Conservation (phyloP, 2,113 vertebrate species). For the Spheniscus mendiculus region DNA sequence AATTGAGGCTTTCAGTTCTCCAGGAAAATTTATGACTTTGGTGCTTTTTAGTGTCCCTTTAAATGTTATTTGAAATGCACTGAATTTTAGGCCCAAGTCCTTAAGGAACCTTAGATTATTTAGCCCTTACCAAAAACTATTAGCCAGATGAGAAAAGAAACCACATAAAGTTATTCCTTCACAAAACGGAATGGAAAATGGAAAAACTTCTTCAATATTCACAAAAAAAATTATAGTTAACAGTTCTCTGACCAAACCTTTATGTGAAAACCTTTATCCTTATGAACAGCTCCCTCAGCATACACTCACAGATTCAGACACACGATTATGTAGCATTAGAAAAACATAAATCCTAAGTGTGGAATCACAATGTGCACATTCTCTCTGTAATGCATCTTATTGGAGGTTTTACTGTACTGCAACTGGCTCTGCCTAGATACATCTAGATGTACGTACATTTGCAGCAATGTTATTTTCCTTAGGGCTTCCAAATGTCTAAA, state of each 20-base stretch:
- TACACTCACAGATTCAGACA: neutral
- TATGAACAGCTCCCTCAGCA: neutral
- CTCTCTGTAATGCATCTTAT: neutral
- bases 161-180: neutral
- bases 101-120: neutral
- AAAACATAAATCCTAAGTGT: neutral
- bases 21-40: neutral
- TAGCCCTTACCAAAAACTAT: neutral
- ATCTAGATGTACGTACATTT: neutral
- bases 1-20: neutral
- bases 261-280: neutral
- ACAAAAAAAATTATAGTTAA: neutral
- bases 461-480: neutral
- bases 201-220: neutral
- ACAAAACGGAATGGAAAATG: neutral
- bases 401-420: neutral
- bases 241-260: neutral
- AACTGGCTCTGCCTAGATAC: neutral
- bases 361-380: neutral
- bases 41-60: neutral
- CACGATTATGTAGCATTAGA: neutral
- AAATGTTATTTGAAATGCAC: neutral
- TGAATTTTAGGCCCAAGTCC: neutral
- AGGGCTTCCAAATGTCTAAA: neutral
- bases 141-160: neutral